Percentiles rank a stretch among this genome's conserved stretches.
These are phyloP conservation scores for Erpobdella octoculata DNA, from an alignment of 2,888 invertebrate genomes.

Conservation along the genomic window DNA sequence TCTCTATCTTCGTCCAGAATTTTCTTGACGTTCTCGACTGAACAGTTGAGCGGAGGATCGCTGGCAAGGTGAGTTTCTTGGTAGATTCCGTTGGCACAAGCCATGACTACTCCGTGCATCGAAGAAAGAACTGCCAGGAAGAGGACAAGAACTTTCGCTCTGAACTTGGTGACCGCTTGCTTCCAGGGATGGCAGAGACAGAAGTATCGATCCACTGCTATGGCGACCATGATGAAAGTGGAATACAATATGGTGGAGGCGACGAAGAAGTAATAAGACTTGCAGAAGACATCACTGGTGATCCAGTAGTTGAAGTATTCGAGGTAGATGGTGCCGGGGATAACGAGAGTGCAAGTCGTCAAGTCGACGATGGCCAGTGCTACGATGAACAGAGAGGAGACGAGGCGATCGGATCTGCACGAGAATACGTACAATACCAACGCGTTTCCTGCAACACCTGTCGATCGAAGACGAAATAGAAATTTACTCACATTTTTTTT, in stretches of 20 bases:
- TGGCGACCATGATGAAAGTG: slow-evolving; percentile 45
- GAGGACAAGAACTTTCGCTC: slow-evolving; percentile 39
- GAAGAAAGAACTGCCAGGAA: slow-evolving; percentile 40
- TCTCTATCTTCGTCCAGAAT: neutral
- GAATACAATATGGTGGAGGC: slow-evolving; percentile 46
- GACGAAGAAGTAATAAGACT: slow-evolving; percentile 45
- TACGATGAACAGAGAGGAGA: slow-evolving; percentile 48
- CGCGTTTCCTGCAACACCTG: slow-evolving; percentile 48
- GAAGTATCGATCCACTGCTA: slow-evolving; percentile 41
- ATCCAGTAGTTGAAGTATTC: slow-evolving; percentile 42
- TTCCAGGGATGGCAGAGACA: slow-evolving; percentile 46
- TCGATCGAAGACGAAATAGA: slow-evolving; percentile 42
- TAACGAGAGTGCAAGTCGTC: slow-evolving; percentile 44
- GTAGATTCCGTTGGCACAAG: slow-evolving; percentile 35
- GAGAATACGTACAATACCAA: slow-evolving; percentile 48
- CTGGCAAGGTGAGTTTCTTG: too few relatives aligned
- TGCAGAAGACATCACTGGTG: slow-evolving; percentile 39
- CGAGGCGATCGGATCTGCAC: slow-evolving; percentile 43
- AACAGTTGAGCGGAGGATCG: neutral
- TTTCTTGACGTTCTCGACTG: neutral
- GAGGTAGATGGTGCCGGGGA: slow-evolving; percentile 45
- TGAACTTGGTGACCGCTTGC: slow-evolving; percentile 42
- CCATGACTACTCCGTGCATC: slow-evolving; percentile 37
- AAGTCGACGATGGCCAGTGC: slow-evolving; percentile 46
- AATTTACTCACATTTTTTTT: slow-evolving; percentile 42